Conservation (phyloP, 2,888 invertebrate species). For the Patella pellucida region DNA sequence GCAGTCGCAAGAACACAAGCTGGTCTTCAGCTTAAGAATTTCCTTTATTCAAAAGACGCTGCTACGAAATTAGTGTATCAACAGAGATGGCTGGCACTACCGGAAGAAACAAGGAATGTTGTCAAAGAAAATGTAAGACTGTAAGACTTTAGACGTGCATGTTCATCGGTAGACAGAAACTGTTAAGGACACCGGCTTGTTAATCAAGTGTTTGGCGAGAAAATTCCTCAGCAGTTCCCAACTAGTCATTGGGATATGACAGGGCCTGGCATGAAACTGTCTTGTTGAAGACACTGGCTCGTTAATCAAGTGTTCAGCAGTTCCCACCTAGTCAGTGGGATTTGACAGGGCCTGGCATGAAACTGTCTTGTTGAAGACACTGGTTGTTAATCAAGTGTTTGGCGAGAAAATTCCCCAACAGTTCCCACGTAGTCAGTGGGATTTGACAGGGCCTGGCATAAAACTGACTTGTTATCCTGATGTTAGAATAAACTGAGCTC, state of each 20-base stretch:
- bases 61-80: constrained; percentile 85
- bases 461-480: too few species aligned
- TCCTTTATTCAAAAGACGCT: constrained; percentile 94
- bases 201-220: not conserved
- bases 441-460: too few species aligned
- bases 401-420: too few species aligned
- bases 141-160: too few species aligned
- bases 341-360: too few species aligned
- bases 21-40: constrained; percentile 97
- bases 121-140: constrained; percentile 93
- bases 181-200: not conserved
- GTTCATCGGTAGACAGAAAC: too few species aligned
- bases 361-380: not conserved
- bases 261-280: too few species aligned
- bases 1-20: constrained; percentile 98
- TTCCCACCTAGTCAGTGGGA: not conserved
- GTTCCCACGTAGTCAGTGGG: not conserved
- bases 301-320: not conserved
- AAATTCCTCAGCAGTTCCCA: not conserved
- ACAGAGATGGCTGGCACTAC: constrained; percentile 92
- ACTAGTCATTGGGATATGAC: not conserved
- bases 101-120: constrained; percentile 86
- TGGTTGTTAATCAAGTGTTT: not conserved
- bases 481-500: too few species aligned
- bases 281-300: not conserved